These are phyloP conservation scores for Brachyhypopomus occidentalis DNA, from an alignment of 2,113 vertebrate species.

Conservation along the genomic window DNA sequence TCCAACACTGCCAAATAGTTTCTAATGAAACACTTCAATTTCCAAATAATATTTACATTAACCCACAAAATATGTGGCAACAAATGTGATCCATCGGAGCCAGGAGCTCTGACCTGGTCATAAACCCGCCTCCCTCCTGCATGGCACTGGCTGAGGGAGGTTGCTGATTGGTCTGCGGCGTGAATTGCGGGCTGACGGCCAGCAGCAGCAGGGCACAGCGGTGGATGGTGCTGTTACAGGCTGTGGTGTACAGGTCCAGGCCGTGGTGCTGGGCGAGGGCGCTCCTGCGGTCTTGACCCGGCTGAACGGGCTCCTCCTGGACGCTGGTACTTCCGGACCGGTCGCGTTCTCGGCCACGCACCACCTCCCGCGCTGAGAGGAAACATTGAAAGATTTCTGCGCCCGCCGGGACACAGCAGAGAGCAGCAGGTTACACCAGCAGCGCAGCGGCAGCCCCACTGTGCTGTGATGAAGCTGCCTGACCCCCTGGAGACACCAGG, in stretches of 20 bases:
- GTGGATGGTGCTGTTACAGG: conserved; percentile 96
- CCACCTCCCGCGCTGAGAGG: conserved; percentile 96
- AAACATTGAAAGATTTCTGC: conserved; percentile 99
- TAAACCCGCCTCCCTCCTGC: conserved; percentile 83
- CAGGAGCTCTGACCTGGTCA: conserved; percentile 84
- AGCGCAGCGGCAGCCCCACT: background rate
- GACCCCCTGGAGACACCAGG: too few relatives aligned
- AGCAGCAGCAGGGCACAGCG: conserved; percentile 90
- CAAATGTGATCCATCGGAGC: background rate
- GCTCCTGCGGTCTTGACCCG: conserved; percentile 82
- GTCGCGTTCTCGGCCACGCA: conserved; percentile 88
- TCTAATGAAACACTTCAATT: background rate
- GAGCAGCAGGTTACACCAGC: conserved; percentile 47
- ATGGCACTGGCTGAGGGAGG: conserved; percentile 65
- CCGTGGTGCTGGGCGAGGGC: conserved; percentile 86
- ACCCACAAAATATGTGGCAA: conserved; percentile 6
- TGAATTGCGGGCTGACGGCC: conserved; percentile 88
- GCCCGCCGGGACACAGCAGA: conserved; percentile 77
- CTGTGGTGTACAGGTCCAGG: conserved; percentile 93
- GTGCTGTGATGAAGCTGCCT: too few relatives aligned
- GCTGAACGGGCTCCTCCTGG: conserved; percentile 79
- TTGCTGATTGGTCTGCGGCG: conserved; percentile 80
- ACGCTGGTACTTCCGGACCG: conserved; percentile 70
- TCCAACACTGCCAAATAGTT: background rate
- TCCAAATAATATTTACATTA: background rate